Evolutionary conservation across 2,888 invertebrate species (phyloP).

Genomic region (Stegana nigrithorax): DNA sequence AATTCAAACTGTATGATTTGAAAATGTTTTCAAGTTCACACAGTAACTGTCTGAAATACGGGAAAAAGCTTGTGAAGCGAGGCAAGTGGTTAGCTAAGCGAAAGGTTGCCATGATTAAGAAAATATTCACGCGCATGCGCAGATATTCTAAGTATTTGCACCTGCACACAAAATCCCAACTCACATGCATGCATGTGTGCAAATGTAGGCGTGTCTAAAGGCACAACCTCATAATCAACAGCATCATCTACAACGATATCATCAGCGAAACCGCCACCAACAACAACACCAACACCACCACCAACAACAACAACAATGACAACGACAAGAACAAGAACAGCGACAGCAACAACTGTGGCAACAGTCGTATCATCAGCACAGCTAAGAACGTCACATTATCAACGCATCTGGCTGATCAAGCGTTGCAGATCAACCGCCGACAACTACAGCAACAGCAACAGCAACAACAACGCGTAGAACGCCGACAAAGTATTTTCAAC

Average conservation of each 20-base stretch:
- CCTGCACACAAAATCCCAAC: slow-evolving; percentile 20
- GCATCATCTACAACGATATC: slow-evolving; percentile 10
- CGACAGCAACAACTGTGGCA: background rate
- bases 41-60: too few species aligned
- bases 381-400: slow-evolving; percentile 46
- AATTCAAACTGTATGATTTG: too few species aligned
- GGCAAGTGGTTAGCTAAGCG: too few species aligned
- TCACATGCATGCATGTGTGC: slow-evolving; percentile 14
- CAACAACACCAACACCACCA: slow-evolving; percentile 24
- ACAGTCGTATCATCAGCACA: background rate
- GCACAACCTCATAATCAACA: slow-evolving; percentile 43
- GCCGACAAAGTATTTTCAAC: slow-evolving; percentile 66
- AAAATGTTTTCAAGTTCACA: too few species aligned
- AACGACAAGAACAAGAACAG: slow-evolving; percentile 20
- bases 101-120: too few species aligned
- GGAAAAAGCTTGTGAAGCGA: too few species aligned
- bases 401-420: slow-evolving; percentile 52
- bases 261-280: background rate
- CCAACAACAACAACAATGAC: slow-evolving; percentile 26
- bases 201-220: slow-evolving; percentile 43
- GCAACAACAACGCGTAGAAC: background rate
- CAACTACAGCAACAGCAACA: slow-evolving; percentile 26
- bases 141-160: slow-evolving; percentile 19
- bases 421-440: slow-evolving; percentile 33
- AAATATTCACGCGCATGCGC: background rate